Base-by-base conservation (phyloP, 2,113 vertebrate genomes). In the Rynchops niger region DNA sequence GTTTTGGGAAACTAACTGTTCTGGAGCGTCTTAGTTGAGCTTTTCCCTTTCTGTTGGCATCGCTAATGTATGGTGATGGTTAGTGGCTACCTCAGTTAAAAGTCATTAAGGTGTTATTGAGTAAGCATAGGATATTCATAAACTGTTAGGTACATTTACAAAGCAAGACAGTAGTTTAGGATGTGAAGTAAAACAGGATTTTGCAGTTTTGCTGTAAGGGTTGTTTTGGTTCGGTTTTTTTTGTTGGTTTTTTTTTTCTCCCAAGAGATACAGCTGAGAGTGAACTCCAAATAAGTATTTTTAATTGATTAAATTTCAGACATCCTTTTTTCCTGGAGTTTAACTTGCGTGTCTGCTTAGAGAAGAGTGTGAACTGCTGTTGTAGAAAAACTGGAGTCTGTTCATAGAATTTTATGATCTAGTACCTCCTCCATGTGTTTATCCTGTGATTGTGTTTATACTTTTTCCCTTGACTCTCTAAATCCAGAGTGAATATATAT, bases 51-150 rank as follows among this genome's bases (percentile, higher is more conserved):
- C 19, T 67, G 18, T 73, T 91, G 50, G 69, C 76, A 74, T 78
- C 10, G 18, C 43, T 94, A 34, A n/a, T 73, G 18, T 63, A 34
- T 61, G 34, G 34, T 91, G 38, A 38, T 69, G 23, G 55, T 83
- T 93, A 82, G 67, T 61, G 88, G 69, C 88, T 93, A 89, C 86
- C 93, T 96, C 94, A 82, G n/a, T 86, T 91, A 77, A 82, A 95
- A 82, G 32, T 91, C 56, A 32, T 55, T 53, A 82, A 93, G 53
- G 47, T 94, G n/a, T 86, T 95, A 72, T 3, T 88, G 27, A 62
- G 45, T 92, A 83, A 92, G 52, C 2, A 4, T 86, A 58, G 83
- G 43, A 61, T 96, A 82, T 70, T 82, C 56, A 40, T 92, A 76
- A 80, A 27, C 52, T 84, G 12, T 50, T 85, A 82, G 29, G 43